Conservation (phyloP, 2,888 invertebrate species). For the Steromphala cineraria region DNA sequence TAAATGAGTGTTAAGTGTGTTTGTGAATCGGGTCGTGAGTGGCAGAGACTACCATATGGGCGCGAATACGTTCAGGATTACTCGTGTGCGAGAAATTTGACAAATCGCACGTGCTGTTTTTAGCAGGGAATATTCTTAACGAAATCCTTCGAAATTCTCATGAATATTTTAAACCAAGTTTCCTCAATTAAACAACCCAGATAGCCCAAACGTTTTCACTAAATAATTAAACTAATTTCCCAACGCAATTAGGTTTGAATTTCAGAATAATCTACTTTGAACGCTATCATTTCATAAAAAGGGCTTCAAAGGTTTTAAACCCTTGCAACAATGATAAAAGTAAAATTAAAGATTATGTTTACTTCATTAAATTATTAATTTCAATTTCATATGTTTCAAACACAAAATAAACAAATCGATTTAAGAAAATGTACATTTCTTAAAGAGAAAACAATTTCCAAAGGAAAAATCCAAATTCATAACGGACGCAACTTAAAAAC, state of each 20-base stretch:
- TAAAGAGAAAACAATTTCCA: background rate
- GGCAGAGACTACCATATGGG: background rate
- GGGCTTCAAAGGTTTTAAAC: too few species aligned
- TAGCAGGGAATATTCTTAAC: background rate
- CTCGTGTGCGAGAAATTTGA: background rate
- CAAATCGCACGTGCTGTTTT: background rate
- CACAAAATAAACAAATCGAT: background rate
- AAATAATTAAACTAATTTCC: background rate
- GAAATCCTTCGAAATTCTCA: background rate
- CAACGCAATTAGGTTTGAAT: background rate
- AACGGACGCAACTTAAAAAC: too few species aligned
- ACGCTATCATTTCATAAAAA: too few species aligned
- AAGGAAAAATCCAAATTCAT: too few species aligned
- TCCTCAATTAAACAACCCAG: background rate
- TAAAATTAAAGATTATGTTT: background rate
- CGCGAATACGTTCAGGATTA: background rate
- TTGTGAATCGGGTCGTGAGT: background rate
- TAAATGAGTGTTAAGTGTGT: conserved; percentile 20
- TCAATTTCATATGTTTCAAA: background rate
- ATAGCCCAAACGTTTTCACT: too few species aligned
- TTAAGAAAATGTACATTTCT: background rate
- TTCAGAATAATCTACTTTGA: too few species aligned
- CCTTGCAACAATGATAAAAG: too few species aligned
- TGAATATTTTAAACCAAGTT: conserved; percentile 6
- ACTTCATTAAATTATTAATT: background rate